Base-by-base conservation (phyloP, 2,113 vertebrate species). In the Pagrus major region DNA sequence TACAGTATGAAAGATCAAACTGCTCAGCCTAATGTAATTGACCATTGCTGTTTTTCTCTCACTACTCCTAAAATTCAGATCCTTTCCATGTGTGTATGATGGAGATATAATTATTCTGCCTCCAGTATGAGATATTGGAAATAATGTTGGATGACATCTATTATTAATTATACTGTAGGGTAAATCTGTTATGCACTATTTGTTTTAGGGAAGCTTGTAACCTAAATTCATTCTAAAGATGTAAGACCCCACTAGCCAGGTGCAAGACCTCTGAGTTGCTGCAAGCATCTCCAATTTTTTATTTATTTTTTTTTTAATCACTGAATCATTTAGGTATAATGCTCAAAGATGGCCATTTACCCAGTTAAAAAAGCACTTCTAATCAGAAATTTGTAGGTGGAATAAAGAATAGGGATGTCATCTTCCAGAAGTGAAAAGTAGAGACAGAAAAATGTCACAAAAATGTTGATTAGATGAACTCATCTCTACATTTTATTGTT, bases 1-100 rank as follows among this genome's bases (percentile, higher is more conserved):
- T 21, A 35, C 47, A 54, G 29, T 54, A 35, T 54, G 12, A n/a
- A 51, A 6, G 66, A 71, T 63, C 78, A 67, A 67, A 59, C 4
- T 56, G 60, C 20, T 56, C 37, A 54, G 29, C 47, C 27, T 18
- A 15, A 31, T 55, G 47, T 33, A 37, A 55, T 1, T 35, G 23
- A 64, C 29, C n/a, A 18, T 25, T 18, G 2, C 47, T 31, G n/a
- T 25, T 47, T 78, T 31, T 9, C 29, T 77, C 52, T 18, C 12
- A 23, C 58, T 63, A 23, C 58, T 63, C 12, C 66, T 37, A 23
- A 5, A 20, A 1, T 44, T 21, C 10, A 46, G 1, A 63, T 15
- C 25, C 29, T 18, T 29, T 8, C 14, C 27, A 7, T 59, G 21
- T 1, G 5, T 25, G 15, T 18, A 12, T 9, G 20, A 69, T 56